Percentiles rank a stretch among this genome's conserved stretches.
Evolutionary conservation across 2,888 invertebrate genomes (phyloP).

Genomic region (Volucella bombylans): DNA sequence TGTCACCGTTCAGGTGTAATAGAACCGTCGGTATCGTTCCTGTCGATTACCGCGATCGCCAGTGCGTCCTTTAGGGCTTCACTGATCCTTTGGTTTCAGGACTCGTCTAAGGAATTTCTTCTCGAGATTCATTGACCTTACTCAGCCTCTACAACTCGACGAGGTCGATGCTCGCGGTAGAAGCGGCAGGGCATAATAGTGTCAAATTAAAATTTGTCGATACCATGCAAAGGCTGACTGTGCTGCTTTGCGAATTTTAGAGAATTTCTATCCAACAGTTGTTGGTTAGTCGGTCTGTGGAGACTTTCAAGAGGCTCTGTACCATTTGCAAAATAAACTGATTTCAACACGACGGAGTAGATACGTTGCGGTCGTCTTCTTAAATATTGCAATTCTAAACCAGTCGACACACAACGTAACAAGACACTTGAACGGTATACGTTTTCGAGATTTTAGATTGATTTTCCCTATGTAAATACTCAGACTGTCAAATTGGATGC

Average conservation of each 20-base stretch:
- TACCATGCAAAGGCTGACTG: slow-evolving; percentile 97
- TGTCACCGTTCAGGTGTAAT: no score
- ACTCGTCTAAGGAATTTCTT: no score
- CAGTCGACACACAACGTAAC: slow-evolving; percentile 94
- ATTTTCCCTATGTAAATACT: slow-evolving; percentile 97
- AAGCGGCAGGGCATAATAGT: slow-evolving; percentile 95
- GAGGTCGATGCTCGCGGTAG: no score
- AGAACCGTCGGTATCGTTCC: no score
- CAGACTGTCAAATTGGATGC: no score
- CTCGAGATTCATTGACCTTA: no score
- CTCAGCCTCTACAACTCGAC: no score
- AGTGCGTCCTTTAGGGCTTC: no score
- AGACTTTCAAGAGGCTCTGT: slow-evolving; percentile 96
- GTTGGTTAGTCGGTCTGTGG: slow-evolving; percentile 98
- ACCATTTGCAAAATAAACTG: slow-evolving; percentile 96
- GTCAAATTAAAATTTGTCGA: slow-evolving; percentile 99
- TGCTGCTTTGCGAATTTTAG: slow-evolving; percentile 92
- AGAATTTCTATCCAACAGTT: slow-evolving; percentile 97
- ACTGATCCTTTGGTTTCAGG: no score
- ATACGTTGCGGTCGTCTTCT: slow-evolving; percentile 99
- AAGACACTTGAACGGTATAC: slow-evolving; percentile 98
- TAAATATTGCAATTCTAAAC: slow-evolving; percentile 98
- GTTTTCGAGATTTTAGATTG: slow-evolving; percentile 99
- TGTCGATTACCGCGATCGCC: no score
- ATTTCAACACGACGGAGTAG: slow-evolving; percentile 99